A percentile compares a stretch with the other conserved stretches of the same genome.
These are phyloP conservation scores for Distichodus sexfasciatus DNA, from an alignment of 2,797 vertebrate species.

Conservation along the genomic window DNA sequence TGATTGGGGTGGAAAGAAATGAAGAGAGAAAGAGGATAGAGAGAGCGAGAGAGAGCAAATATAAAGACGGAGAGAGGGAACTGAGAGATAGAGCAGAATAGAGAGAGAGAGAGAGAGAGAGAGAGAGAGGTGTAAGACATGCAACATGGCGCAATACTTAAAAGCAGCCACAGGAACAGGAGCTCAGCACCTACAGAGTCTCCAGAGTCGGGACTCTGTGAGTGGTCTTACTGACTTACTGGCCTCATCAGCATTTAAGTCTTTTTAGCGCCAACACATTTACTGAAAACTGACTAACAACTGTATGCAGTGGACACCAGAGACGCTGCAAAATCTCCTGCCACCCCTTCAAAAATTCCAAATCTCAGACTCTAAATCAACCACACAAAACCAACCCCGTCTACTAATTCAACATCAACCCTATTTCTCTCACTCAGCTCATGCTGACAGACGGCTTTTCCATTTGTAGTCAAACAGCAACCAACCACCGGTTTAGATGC, in stretches of 20 bases:
- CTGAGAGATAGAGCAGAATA: not conserved
- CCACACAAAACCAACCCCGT: not conserved
- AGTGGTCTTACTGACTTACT: not conserved
- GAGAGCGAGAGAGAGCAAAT: not conserved
- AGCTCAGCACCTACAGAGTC: conserved; percentile 39
- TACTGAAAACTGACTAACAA: not conserved
- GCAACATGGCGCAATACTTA: conserved; percentile 56
- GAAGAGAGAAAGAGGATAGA: not conserved
- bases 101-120: not conserved
- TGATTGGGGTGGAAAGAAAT: not conserved
- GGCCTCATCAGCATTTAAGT: conserved; percentile 25
- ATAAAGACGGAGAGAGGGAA: conserved; percentile 7
- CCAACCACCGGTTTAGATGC: not conserved
- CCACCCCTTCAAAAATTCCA: not conserved
- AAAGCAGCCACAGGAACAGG: conserved; percentile 30
- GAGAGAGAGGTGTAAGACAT: conserved; percentile 24
- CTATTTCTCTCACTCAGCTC: conserved; percentile 2
- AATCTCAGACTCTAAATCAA: not conserved
- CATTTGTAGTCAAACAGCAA: conserved; percentile 12
- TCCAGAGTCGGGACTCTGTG: not conserved
- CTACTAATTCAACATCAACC: not conserved
- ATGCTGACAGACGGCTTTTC: not conserved
- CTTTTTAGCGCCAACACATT: not conserved
- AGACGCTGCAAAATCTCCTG: not conserved
- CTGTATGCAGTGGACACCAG: not conserved